Evolutionary conservation across 2,113 vertebrate genomes (phyloP).

Genomic region (Labeo rohita): DNA sequence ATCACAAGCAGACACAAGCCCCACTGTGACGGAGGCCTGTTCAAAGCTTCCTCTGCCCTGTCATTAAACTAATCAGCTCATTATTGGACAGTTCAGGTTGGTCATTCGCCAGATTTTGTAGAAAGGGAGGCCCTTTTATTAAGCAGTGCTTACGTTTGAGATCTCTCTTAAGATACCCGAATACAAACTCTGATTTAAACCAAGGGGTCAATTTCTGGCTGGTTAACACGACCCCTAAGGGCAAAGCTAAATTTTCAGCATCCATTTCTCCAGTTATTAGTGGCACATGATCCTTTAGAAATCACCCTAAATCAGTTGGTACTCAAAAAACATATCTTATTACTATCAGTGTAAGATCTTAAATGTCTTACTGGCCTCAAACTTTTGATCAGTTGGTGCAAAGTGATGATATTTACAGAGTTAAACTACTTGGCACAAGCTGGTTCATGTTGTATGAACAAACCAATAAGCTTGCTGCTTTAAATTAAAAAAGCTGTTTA

Average conservation of each 20-base stretch:
- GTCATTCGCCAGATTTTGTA: constrained; percentile 56
- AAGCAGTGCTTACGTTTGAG: constrained; percentile 42
- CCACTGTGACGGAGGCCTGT: constrained; percentile 71
- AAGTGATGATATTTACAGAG: too few species aligned
- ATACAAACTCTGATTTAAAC: neutral
- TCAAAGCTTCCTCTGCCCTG: constrained; percentile 69
- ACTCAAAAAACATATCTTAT: neutral
- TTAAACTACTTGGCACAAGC: too few species aligned
- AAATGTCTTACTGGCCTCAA: neutral
- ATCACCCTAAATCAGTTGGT: neutral
- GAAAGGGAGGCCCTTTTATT: constrained; percentile 59
- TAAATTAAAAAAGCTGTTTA: too few species aligned
- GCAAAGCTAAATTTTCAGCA: neutral
- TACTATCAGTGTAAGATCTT: too few species aligned
- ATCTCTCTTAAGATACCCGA: neutral
- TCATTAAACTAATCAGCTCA: constrained; percentile 78
- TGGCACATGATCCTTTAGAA: neutral
- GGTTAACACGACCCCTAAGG: neutral
- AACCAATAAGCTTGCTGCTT: too few species aligned
- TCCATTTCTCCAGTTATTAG: neutral
- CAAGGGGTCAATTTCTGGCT: neutral
- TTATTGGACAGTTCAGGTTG: constrained; percentile 75
- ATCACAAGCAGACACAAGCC: constrained; percentile 70
- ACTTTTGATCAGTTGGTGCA: neutral
- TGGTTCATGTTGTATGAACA: too few species aligned